phyloP scores from a whole-genome alignment of 2,113 vertebrate genomes.

The Rynchops niger region DNA sequence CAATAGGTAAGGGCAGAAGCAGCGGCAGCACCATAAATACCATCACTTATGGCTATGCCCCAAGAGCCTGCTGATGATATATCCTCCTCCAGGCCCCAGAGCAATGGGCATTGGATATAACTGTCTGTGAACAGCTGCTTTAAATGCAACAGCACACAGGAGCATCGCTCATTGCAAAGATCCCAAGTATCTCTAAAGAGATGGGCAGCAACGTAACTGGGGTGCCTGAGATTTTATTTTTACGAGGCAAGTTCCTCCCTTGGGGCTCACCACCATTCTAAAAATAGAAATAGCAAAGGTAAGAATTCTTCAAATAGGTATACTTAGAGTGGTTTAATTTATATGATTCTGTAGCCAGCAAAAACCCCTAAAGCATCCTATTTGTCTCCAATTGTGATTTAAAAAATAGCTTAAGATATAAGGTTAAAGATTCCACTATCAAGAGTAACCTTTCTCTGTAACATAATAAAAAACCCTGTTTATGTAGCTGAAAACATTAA shows the following conservation, averaged over 20 bases:
- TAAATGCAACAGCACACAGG: background rate
- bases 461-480: background rate
- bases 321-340: background rate
- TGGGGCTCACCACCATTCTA: background rate
- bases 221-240: background rate
- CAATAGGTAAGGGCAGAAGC: background rate
- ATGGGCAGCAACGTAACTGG: background rate
- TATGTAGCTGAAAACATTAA: conserved; percentile 26
- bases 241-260: background rate
- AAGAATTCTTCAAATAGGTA: background rate
- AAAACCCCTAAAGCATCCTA: background rate
- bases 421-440: background rate
- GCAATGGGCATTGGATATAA: background rate
- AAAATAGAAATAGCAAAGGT: background rate
- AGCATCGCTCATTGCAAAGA: background rate
- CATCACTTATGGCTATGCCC: background rate
- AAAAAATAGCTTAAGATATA: background rate
- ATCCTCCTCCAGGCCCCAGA: background rate
- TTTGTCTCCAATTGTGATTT: background rate
- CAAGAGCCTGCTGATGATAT: background rate
- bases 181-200: background rate
- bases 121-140: background rate
- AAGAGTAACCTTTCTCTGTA: background rate
- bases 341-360: background rate
- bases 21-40: background rate